phyloP scores from a whole-genome alignment of 2,113 vertebrate species.

The Axis porcinus region DNA sequence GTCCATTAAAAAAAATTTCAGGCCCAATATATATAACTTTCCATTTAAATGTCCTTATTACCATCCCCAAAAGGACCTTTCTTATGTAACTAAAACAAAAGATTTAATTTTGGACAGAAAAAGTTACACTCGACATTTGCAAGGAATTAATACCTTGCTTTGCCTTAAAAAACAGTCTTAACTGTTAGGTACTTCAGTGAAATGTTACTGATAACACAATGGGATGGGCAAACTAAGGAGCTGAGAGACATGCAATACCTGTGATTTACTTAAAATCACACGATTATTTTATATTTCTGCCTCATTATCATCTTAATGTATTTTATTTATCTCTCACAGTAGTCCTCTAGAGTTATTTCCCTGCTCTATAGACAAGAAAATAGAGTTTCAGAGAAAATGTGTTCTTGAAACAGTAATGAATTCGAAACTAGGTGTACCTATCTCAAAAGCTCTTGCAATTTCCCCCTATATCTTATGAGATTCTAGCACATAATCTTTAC shows the following conservation, averaged over 20 bases:
- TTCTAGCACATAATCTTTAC: background rate
- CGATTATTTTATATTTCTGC: background rate
- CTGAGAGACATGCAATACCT: background rate
- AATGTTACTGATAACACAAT: background rate
- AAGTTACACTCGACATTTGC: constrained; percentile 17
- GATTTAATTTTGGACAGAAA: background rate
- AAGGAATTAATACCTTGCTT: background rate
- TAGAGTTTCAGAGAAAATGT: background rate
- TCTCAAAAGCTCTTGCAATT: background rate
- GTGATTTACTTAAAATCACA: background rate
- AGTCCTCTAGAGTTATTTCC: background rate
- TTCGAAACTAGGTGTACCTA: background rate
- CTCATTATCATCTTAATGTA: background rate
- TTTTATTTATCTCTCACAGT: background rate
- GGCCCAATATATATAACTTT: background rate
- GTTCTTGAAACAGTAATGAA: background rate
- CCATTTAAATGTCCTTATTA: background rate
- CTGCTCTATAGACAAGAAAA: background rate
- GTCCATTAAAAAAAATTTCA: constrained; percentile 3
- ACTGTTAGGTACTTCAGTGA: background rate
- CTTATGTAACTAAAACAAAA: constrained; percentile 5
- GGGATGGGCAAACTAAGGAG: background rate
- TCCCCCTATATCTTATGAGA: background rate
- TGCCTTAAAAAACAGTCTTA: background rate
- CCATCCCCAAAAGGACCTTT: background rate